Evolutionary conservation across 2,113 vertebrate species (phyloP), one percentile per base, ranked within the genome.

Genomic region (Natator depressus): DNA sequence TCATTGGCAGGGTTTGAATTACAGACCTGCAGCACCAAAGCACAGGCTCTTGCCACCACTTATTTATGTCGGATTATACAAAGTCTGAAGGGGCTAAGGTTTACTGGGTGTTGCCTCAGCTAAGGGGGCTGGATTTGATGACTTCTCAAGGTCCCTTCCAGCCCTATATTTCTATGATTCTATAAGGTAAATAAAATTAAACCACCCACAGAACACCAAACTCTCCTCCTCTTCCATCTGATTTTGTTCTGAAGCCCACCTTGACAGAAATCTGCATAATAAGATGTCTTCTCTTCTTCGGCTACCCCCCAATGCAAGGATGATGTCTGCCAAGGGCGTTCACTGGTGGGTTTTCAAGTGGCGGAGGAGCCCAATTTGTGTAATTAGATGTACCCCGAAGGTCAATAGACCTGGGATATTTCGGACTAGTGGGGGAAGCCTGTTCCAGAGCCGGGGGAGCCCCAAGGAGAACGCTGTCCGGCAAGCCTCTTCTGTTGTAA

Each of bases 391-490:
- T 0, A 0, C 54, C 42, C 82, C 5, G 35, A 75, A 85, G 75
- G 29, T 79, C 89, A 88, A 75, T 65, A 75, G 78, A 4, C 24
- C 83, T 83, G 87, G 90, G 90, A 16, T 20, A 85, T 69, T 91
- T 83, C 42, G 75, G n/a, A 46, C 4, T 38, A 42, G n/a, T 42
- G 62, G 85, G 35, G 62, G 53, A 93, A 93, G 81, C 31, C 62
- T 91, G 87, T 51, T 92, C 80, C 53, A 55, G 84, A 91, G 90
- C 65, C 89, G 90, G 95, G 54, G 90, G 75, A 82, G 3, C n/a
- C 35, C 9, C 14, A 75, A 5, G 8, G 38, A 42, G 19, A 42
- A 75, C 9, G 10, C 5, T 75, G n/a, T 24, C n/a, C 22, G 10
- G 9, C 4, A 42, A 75, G 38, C 19, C 38, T 16, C 35, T 17